Conservation (phyloP, 2,113 vertebrate species). For the rat (Rattus norvegicus) region DNA sequence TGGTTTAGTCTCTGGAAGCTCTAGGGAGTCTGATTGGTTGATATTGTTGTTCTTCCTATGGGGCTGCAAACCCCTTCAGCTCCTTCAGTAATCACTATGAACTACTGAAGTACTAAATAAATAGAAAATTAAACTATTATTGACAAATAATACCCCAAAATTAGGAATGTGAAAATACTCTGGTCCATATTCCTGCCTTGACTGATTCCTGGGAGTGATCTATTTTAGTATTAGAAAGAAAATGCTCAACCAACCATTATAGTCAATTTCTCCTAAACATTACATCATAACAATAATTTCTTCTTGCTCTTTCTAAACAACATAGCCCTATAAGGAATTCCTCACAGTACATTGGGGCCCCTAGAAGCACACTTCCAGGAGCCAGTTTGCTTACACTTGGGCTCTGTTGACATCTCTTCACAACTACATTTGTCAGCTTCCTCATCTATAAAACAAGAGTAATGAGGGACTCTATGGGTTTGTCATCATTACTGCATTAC, state of each 20-base stretch:
- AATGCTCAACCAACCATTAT: background rate
- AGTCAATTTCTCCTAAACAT: background rate
- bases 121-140: background rate
- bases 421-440: background rate
- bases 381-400: background rate
- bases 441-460: background rate
- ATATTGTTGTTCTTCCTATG: too few relatives aligned
- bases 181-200: background rate
- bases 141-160: background rate
- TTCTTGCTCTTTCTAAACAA: background rate
- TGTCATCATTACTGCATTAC: background rate
- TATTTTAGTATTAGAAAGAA: background rate
- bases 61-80: too few relatives aligned
- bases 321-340: background rate
- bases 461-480: background rate
- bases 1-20: too few relatives aligned
- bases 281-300: background rate
- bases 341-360: background rate
- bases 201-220: background rate
- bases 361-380: constrained; percentile 5
- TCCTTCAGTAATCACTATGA: background rate
- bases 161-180: background rate
- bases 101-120: background rate
- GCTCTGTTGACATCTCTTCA: background rate
- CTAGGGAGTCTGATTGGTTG: too few relatives aligned